Conservation (phyloP, 1,140 invertebrate genomes). For the fruit fly (Drosophila melanogaster) region Release_6_plus_ISO1_MT NT_033777.3:30843001-30843500, state of each 20-base stretch:
- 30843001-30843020: slow-evolving; percentile 7
- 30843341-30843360: background rate
- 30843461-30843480: slow-evolving; percentile 52
- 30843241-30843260: too few species aligned
- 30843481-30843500: slow-evolving; percentile 57
- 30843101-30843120: slow-evolving; percentile 4
- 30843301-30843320: too few species aligned
- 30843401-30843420: background rate
- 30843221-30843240: slow-evolving; percentile 9
- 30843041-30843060: slow-evolving; percentile 61
- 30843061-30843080: slow-evolving; percentile 79
- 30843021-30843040: slow-evolving; percentile 73
- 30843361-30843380: background rate
- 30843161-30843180: slow-evolving; percentile 74
- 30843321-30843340: background rate
- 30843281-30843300: too few species aligned
- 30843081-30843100: slow-evolving; percentile 62
- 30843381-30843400: background rate
- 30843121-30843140: slow-evolving; percentile 39
- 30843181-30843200: slow-evolving; percentile 67
- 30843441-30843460: slow-evolving; percentile 58
- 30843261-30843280: background rate
- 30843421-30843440: slow-evolving; percentile 19
- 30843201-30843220: slow-evolving; percentile 27
- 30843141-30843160: slow-evolving; percentile 69